A percentile compares a stretch with the other conserved stretches of the same genome.
Conservation (phyloP, 2,113 vertebrate species). For the Phyllopteryx taeniolatus region DNA sequence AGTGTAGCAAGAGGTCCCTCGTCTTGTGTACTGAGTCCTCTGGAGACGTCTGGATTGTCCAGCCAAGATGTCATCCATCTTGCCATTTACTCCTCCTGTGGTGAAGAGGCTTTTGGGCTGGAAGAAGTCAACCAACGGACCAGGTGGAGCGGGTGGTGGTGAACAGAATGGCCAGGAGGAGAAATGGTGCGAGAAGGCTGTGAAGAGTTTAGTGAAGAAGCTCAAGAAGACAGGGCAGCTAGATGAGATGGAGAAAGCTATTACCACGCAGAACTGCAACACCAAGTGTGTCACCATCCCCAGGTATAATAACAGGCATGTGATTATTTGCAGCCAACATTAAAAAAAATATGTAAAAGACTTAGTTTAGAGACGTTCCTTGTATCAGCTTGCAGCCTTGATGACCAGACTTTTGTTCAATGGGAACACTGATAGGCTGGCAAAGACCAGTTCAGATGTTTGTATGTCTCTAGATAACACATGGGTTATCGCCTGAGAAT, state of each 20-base stretch:
- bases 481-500: conserved; percentile 45
- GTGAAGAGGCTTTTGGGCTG: conserved; percentile 96
- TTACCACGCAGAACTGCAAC: conserved; percentile 96
- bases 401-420: conserved; percentile 48
- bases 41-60: conserved; percentile 44
- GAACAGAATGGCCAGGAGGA: conserved; percentile 98
- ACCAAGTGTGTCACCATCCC: conserved; percentile 99
- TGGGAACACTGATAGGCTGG: conserved; percentile 49
- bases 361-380: conserved; percentile 21
- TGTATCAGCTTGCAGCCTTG: conserved; percentile 63
- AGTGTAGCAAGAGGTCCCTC: conserved; percentile 49
- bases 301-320: conserved; percentile 74
- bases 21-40: conserved; percentile 17
- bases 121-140: conserved; percentile 88
- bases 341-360: neutral
- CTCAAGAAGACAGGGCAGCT: conserved; percentile 96
- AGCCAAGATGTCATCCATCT: conserved; percentile 90
- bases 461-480: conserved; percentile 49
- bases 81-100: conserved; percentile 97
- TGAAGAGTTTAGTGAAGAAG: conserved; percentile 98
- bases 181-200: conserved; percentile 98
- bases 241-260: conserved; percentile 97
- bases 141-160: conserved; percentile 80
- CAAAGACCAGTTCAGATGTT: conserved; percentile 47
- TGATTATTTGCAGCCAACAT: neutral